Base-by-base conservation (phyloP, 2,888 invertebrate species). In the Drosophila affinis region DNA sequence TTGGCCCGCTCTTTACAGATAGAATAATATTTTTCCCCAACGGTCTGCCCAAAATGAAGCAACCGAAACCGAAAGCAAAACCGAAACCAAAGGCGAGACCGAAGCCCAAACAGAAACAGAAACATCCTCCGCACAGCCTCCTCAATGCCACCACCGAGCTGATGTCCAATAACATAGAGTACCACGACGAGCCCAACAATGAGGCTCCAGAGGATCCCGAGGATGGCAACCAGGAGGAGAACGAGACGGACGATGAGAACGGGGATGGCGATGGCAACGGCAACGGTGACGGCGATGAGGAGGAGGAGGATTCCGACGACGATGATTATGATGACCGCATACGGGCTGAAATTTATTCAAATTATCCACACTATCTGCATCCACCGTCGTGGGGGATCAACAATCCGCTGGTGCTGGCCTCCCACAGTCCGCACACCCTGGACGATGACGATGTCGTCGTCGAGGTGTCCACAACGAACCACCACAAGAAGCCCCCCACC, bases 281-380 rank as follows among this genome's bases (percentile, higher is more conserved):
- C 14, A 57, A 68, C 5, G 74, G 67, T 0, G 76, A 56, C 5
- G 93, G 78, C 4, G 79, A 78, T 12, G 80, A 82, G 21, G 80
- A 82, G n/a, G 85, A 79, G n/a, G 85, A 79, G 10, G 90, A 89
- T 18, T 49, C 69, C 10, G 89, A 90, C 53, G 90, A 90, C 48
- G 71, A 94, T 93, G 93, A 94, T 93, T 92, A 94, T 93, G 90
- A 92, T 87, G 92, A 91, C 86, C 84, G 91, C 74, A 91, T 91
- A 93, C 90, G 93, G 91, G 92, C 93, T 88, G 92, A 93, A 93
- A 93, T 93, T 92, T 93, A 92, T 93, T 92, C 92, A 61, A 91
- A 90, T 75, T 91, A 90, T 79, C 94, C 94, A 77, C 94, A 94
- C 91, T 94, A 94, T 93, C 93, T 95, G 83, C 94, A 94, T 91